Conservation (phyloP, 2,888 invertebrate genomes). For the Seladonia tumulorum region DNA sequence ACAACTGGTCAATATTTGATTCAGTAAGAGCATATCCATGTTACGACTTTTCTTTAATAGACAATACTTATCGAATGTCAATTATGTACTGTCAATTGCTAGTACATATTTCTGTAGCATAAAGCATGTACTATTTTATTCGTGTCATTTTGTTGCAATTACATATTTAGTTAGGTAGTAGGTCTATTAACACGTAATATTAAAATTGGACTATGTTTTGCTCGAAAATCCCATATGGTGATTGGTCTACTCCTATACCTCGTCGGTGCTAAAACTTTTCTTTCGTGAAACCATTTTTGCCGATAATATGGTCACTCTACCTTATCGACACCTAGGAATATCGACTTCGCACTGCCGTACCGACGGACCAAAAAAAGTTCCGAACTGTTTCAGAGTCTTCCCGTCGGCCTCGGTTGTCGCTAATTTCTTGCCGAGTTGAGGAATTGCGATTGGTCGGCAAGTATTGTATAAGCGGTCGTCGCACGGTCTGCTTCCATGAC, state of each 20-base stretch:
- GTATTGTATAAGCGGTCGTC: slow-evolving; percentile 21
- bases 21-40: slow-evolving; percentile 13
- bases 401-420: slow-evolving; percentile 29
- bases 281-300: too few species aligned
- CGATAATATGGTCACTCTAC: too few species aligned
- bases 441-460: slow-evolving; percentile 20
- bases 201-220: too few species aligned
- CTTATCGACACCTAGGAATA: background rate
- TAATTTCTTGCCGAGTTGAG: background rate
- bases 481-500: slow-evolving; percentile 11
- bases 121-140: too few species aligned
- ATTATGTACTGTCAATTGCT: background rate
- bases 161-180: background rate
- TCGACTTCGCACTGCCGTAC: slow-evolving; percentile 3
- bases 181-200: too few species aligned
- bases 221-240: too few species aligned
- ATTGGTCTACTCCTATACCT: too few species aligned
- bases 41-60: background rate
- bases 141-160: background rate
- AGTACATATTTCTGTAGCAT: too few species aligned
- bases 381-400: slow-evolving; percentile 35
- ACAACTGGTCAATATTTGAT: slow-evolving; percentile 26
- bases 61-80: background rate
- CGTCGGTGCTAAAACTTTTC: too few species aligned
- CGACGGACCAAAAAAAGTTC: slow-evolving; percentile 39